phyloP scores from a whole-genome alignment of 2,888 invertebrate genomes.

The Apamea monoglypha region DNA sequence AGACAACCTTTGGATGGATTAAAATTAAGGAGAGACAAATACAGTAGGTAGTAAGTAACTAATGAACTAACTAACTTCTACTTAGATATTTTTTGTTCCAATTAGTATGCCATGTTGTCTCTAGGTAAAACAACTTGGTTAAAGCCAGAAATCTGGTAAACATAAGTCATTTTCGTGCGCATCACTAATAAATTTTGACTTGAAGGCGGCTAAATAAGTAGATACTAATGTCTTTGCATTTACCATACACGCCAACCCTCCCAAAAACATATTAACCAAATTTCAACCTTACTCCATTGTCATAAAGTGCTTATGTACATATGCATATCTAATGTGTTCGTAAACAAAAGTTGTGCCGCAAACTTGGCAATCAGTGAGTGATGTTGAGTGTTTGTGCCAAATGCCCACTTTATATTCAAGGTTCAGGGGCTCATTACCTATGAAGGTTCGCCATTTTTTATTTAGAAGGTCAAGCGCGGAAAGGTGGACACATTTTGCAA shows the following conservation, averaged over 20 bases:
- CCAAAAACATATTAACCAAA: constrained; percentile 1
- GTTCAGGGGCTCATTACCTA: constrained; percentile 59
- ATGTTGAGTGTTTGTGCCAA: constrained; percentile 66
- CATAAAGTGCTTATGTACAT: constrained; percentile 22
- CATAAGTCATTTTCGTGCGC: constrained; percentile 2
- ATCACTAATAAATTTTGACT: constrained; percentile 36
- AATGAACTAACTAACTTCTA: not conserved
- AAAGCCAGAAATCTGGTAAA: not conserved
- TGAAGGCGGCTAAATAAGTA: constrained; percentile 34
- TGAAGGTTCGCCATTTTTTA: constrained; percentile 56
- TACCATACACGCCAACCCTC: constrained; percentile 19
- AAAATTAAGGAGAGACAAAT: too few relatives aligned
- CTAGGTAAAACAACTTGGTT: not conserved
- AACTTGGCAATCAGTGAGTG: constrained; percentile 64
- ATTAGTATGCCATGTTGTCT: not conserved
- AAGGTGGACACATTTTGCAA: constrained; percentile 54
- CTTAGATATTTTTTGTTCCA: not conserved
- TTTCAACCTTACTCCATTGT: constrained; percentile 18
- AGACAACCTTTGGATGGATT: too few relatives aligned
- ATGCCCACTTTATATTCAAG: constrained; percentile 67
- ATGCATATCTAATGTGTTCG: constrained; percentile 43
- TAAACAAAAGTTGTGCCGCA: constrained; percentile 58
- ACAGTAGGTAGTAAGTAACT: too few relatives aligned
- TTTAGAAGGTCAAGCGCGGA: constrained; percentile 49
- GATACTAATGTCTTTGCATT: constrained; percentile 43